Conservation (phyloP, 2,113 vertebrate genomes). For the Lophura nycthemera region DNA sequence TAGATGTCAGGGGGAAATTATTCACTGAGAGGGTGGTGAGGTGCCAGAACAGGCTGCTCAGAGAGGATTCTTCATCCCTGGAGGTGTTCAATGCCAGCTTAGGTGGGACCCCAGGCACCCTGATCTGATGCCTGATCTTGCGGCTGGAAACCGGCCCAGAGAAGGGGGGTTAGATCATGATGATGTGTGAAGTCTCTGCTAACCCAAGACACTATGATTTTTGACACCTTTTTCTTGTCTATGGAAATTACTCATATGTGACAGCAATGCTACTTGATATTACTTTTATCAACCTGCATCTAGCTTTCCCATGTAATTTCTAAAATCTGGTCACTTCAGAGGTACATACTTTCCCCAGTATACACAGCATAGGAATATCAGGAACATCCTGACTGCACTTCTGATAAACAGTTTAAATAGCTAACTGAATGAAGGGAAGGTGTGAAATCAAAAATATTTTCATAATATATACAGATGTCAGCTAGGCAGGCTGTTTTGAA, state of each 20-base stretch:
- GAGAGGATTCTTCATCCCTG: no score
- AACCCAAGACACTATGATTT: not conserved
- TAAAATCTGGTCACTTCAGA: not conserved
- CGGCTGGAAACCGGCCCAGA: no score
- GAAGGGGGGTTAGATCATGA: no score
- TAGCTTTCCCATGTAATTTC: not conserved
- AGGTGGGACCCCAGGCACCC: no score
- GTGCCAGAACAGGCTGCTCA: no score
- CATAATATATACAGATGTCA: constrained; percentile 25
- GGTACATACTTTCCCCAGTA: not conserved
- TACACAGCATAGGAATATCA: not conserved
- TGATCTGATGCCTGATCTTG: no score
- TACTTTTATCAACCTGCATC: not conserved
- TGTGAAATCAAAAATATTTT: not conserved
- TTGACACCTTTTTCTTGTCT: not conserved
- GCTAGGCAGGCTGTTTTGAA: constrained; percentile 34
- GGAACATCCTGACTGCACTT: not conserved
- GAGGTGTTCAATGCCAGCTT: no score
- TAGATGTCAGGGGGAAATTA: no score
- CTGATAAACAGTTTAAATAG: constrained; percentile 30
- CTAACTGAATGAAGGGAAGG: constrained; percentile 17
- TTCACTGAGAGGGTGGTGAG: no score
- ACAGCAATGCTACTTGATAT: not conserved
- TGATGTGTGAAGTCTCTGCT: no score
- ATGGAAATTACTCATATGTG: not conserved